These are phyloP conservation scores for Glareola pratincola DNA, from an alignment of 2,113 vertebrate species.

Conservation along the genomic window DNA sequence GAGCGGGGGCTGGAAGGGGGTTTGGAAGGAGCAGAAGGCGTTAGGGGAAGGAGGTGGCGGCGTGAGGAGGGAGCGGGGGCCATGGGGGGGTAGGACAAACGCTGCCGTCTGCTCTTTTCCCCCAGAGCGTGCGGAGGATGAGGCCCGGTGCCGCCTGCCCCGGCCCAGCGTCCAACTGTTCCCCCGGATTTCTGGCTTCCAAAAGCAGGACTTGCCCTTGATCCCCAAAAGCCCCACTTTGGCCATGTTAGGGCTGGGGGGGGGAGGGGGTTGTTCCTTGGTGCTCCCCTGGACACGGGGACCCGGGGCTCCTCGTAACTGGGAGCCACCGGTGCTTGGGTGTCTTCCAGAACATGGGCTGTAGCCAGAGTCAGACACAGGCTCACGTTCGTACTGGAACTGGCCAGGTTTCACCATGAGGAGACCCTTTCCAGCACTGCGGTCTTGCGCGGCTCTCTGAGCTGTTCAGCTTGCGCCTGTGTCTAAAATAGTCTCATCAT, in stretches of 20 bases:
- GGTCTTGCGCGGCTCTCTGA: neutral
- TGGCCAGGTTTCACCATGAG: fast-evolving
- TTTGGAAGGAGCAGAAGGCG: neutral
- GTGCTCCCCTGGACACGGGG: neutral
- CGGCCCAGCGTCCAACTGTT: too few species aligned
- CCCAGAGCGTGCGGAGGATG: fast-evolving
- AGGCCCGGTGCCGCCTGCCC: neutral
- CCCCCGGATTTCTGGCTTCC: neutral
- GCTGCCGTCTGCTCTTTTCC: neutral
- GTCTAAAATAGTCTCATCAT: neutral
- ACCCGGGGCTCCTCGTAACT: too few species aligned
- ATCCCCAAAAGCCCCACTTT: fast-evolving
- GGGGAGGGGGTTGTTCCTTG: neutral
- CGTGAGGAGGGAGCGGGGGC: neutral
- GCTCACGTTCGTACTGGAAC: fast-evolving
- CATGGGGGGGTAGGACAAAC: fast-evolving
- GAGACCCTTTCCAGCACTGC: fast-evolving
- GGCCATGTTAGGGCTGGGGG: neutral
- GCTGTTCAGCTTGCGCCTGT: too few species aligned
- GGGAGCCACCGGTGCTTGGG: neutral
- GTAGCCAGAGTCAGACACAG: fast-evolving
- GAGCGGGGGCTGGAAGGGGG: too few species aligned
- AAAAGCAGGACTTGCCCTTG: neutral
- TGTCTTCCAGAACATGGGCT: fast-evolving
- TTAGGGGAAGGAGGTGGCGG: neutral